Evolutionary conservation across 2,113 vertebrate species (phyloP), one percentile per base, ranked within the genome.

Genomic region (Takifugu flavidus): DNA sequence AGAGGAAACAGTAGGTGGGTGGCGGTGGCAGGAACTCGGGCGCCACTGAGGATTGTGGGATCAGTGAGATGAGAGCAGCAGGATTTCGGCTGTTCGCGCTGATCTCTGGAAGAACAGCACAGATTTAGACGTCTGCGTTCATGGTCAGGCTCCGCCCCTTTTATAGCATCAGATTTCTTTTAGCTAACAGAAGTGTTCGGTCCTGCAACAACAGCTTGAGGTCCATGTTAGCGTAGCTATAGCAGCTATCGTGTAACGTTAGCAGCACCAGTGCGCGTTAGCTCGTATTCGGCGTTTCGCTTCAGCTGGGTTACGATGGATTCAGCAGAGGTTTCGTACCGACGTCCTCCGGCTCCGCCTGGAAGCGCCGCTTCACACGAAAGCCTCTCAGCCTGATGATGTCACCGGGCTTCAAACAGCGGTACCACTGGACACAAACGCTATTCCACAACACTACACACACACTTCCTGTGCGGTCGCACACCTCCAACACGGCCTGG

Each of bases 81-180:
- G 91, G 91, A 34, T 92, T 91, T 54, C 88, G 86, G 79, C 90
- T 91, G 79, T 92, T 92, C 2, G 91, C 82, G n/a, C 91, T 92
- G 71, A 92, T 82, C 72, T 92, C 91, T 92, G 68, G 2, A 56
- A 62, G 10, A 49, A 43, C 0, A 11, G 29, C 31, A 25, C 39
- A 46, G 53, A 20, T 20, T 26, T 42, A 53, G 0, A 1, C 0
- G 12, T 49, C 29, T 49, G 43, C 42, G 27, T 10, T n/a, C 39
- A 8, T 20, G 20, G 20, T 20, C 20, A 2, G 34, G 34, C 34
- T 11, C 34, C 34, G 34, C 34, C 34, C 7, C 34, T 11, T 39
- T 3, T 3, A 31, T 6, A 1, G 29, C 20, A 20, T 20, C 20
- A 20, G 20, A 20, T 20, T 20, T 20, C 20, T 20, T 20, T 20